Conservation (phyloP, 2,888 invertebrate species). For the Protophormia terraenovae region DNA sequence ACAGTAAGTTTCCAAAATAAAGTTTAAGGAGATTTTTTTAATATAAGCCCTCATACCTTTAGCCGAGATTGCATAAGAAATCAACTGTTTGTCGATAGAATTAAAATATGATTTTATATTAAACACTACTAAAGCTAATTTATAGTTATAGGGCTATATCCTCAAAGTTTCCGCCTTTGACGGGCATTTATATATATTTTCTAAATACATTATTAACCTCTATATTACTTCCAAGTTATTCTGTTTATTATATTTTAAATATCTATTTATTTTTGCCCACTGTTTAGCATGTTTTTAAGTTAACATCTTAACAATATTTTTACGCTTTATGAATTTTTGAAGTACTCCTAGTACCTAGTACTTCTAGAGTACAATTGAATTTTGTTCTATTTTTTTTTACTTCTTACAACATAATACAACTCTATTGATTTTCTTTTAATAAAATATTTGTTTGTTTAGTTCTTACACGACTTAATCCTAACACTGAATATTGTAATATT, state of each 20-base stretch:
- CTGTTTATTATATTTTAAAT: neutral
- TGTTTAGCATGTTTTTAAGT: neutral
- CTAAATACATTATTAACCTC: too few relatives aligned
- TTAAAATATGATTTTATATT: too few relatives aligned
- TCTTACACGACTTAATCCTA: conserved; percentile 57
- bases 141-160: too few relatives aligned
- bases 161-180: too few relatives aligned
- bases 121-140: too few relatives aligned
- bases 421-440: conserved; percentile 21
- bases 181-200: too few relatives aligned
- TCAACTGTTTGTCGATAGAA: too few relatives aligned
- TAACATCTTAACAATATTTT: conserved; percentile 28
- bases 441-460: conserved; percentile 45
- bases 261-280: neutral
- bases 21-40: too few relatives aligned
- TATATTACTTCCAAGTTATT: too few relatives aligned
- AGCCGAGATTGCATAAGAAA: too few relatives aligned
- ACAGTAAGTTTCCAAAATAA: too few relatives aligned
- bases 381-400: neutral
- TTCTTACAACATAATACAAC: neutral
- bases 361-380: conserved; percentile 8
- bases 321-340: conserved; percentile 59
- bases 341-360: conserved; percentile 33
- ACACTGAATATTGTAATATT: conserved; percentile 61
- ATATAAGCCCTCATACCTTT: too few relatives aligned